A percentile compares a stretch with the other conserved stretches of the same genome.
phyloP scores from a whole-genome alignment of 2,888 invertebrate genomes.

The Microplitis manilae region DNA sequence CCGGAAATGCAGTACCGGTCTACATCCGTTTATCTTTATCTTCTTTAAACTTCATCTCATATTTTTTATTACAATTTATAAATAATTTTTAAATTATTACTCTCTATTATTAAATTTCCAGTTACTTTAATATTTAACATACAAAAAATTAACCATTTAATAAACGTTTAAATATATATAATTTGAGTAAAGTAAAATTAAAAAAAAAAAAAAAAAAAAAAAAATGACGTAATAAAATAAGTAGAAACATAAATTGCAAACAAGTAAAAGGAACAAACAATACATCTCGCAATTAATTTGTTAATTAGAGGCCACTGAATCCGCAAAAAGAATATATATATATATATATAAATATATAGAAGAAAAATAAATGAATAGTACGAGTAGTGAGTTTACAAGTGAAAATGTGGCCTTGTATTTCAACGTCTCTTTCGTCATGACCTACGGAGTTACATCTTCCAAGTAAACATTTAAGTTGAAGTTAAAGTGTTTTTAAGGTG shows the following conservation, averaged over 20 bases:
- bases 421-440: neutral
- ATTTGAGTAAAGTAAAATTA: too few species aligned
- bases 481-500: neutral
- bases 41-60: conserved; percentile 10
- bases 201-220: neutral
- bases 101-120: too few species aligned
- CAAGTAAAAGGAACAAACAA: neutral
- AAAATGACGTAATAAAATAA: conserved; percentile 14
- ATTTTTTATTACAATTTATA: conserved; percentile 31
- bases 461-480: too few species aligned
- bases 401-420: neutral
- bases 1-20: neutral
- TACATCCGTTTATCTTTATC: conserved; percentile 8
- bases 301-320: neutral
- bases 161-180: too few species aligned
- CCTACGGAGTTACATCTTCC: neutral
- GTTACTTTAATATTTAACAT: too few species aligned
- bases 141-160: too few species aligned
- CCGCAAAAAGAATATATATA: neutral
- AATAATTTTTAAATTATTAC: neutral
- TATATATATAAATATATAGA: neutral
- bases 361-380: neutral
- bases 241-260: neutral
- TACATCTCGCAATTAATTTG: neutral
- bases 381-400: neutral